Evolutionary conservation across 2,888 invertebrate genomes (phyloP), one percentile per base, ranked within the genome.

Genomic region (Parnassius orleans): DNA sequence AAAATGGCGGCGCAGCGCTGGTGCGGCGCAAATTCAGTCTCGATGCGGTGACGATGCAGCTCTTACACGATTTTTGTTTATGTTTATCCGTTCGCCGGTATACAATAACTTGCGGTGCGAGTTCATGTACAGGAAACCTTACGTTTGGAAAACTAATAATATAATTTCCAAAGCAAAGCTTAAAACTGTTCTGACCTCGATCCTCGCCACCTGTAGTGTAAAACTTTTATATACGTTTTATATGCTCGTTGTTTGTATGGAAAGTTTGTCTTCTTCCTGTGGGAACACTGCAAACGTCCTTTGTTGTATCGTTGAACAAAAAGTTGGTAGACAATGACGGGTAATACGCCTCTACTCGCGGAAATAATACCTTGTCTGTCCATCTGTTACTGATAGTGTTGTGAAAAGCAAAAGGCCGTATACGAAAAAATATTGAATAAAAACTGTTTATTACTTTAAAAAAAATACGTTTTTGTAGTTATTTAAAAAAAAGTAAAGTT

Each of bases 321-420:
- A 44, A 44, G 15, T 44, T 19, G 19, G 15, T 24, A 44, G 15
- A 54, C 44, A 54, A 24, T 19, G 52, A 52, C 33, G 11, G n/a
- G n/a, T 41, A 52, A 52, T n/a, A 46, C 43, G 14, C 15, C 1
- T 44, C 12, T n/a, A 42, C 57, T 54, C 61, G 61, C 19, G 62
- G 48, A 62, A 58, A 62, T 62, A 54, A 57, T 58, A 50, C 53
- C 47, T 44, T 62, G 62, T 58, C 57, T 33, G 53, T 58, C 62
- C 62, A 62, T 62, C 57, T 62, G 62, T 53, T 53, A 50, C 53
- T 48, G 53, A 47, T 24, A 42, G 53, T 3, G 42, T 7, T 42
- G 46, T 46, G 10, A 46, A 46, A 46, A 10, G 46, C 7, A 46
- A 5, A 46, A n/a, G 46, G n/a, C 11, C 5, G n/a, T 12, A 46